phyloP scores from a whole-genome alignment of 2,113 vertebrate genomes.

The Dryoscopus gambensis region DNA sequence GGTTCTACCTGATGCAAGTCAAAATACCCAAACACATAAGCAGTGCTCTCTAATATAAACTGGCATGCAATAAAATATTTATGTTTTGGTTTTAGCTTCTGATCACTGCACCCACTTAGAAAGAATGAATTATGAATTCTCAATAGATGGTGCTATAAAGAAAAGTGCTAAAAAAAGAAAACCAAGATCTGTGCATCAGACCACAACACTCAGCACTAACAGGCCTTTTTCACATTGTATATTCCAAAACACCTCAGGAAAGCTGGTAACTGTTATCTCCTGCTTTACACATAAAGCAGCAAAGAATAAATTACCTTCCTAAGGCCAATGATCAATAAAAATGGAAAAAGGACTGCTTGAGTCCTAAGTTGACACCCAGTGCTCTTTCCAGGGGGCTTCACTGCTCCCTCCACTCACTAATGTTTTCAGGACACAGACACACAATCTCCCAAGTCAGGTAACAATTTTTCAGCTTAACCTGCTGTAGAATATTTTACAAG shows the following conservation, averaged over 20 bases:
- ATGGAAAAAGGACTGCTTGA: neutral
- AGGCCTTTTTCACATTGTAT: neutral
- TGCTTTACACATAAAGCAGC: neutral
- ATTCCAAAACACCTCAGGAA: neutral
- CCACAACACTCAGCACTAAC: neutral
- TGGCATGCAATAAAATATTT: neutral
- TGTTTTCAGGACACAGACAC: neutral
- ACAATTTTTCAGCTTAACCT: neutral
- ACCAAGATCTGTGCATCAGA: neutral
- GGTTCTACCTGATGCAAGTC: neutral
- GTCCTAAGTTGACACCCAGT: neutral
- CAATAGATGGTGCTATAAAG: neutral
- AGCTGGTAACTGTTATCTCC: neutral
- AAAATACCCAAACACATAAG: neutral
- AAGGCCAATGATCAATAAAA: neutral
- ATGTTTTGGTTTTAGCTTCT: slow-evolving; percentile 47
- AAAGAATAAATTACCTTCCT: neutral
- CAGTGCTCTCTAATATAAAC: neutral
- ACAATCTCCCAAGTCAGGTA: neutral
- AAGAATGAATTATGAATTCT: slow-evolving; percentile 44
- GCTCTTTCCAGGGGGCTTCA: neutral
- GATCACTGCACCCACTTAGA: slow-evolving; percentile 45
- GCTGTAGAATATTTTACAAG: neutral
- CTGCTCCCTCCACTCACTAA: neutral
- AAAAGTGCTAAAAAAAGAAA: slow-evolving; percentile 34